A percentile compares a stretch with the other conserved stretches of the same genome.
phyloP scores from a whole-genome alignment of 2,113 vertebrate species.

The Fregetta grallaria region DNA sequence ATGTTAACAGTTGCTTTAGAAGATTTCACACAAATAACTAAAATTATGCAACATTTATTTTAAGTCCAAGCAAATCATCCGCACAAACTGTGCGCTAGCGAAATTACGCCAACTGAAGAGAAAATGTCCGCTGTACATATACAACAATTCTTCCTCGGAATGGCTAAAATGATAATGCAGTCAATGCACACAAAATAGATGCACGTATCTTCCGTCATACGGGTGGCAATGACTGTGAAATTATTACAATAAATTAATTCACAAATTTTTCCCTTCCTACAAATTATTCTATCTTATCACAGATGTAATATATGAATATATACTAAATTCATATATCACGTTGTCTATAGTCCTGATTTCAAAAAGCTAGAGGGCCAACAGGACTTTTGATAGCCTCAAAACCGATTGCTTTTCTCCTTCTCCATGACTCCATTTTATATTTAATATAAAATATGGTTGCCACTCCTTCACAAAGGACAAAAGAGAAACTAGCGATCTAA shows the following conservation, averaged over 20 bases:
- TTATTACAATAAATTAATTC: not conserved
- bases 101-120: not conserved
- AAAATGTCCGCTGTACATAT: slow-evolving; percentile 23
- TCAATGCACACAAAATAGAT: not conserved
- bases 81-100: not conserved
- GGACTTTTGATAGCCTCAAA: not conserved
- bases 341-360: not conserved
- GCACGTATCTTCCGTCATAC: not conserved
- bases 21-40: not conserved
- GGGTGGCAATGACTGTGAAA: not conserved
- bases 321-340: rapidly evolving
- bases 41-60: not conserved
- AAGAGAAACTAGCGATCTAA: not conserved
- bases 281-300: not conserved
- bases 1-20: not conserved
- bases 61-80: not conserved
- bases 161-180: not conserved
- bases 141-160: not conserved
- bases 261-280: not conserved
- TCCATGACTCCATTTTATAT: slow-evolving; percentile 47
- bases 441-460: slow-evolving; percentile 33
- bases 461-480: slow-evolving; percentile 25
- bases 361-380: not conserved
- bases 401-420: not conserved
- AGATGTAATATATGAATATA: not conserved